These are phyloP conservation scores for Myrmecobius fasciatus DNA, from an alignment of 2,113 vertebrate genomes.

Conservation along the genomic window DNA sequence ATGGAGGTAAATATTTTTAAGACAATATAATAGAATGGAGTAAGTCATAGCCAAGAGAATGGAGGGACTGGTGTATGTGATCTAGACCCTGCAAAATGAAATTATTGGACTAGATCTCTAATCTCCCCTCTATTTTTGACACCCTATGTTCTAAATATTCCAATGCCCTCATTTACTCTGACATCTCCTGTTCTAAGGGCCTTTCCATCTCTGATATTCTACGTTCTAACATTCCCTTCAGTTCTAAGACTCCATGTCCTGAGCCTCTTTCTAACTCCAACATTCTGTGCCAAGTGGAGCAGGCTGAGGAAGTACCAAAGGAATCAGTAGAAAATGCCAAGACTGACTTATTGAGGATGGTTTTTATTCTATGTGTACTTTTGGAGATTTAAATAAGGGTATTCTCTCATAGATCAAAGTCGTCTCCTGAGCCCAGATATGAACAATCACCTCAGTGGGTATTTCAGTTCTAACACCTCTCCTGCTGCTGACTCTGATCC, in stretches of 20 bases:
- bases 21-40: neutral
- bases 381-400: slow-evolving; percentile 6
- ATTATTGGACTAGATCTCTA: neutral
- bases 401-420: slow-evolving; percentile 48
- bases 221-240: neutral
- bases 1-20: neutral
- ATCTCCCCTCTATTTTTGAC: neutral
- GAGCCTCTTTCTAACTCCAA: neutral
- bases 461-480: slow-evolving; percentile 59
- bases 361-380: neutral
- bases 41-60: neutral
- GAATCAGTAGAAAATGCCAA: neutral
- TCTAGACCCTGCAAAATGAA: neutral
- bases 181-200: neutral
- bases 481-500: slow-evolving; percentile 60
- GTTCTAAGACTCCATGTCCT: neutral
- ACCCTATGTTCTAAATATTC: neutral
- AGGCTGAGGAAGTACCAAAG: neutral
- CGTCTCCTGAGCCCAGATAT: neutral
- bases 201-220: neutral
- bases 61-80: neutral
- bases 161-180: neutral
- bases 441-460: slow-evolving; percentile 54
- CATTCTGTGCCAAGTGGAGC: neutral
- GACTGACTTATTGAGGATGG: neutral